A percentile compares a stretch with the other conserved stretches of the same genome.
phyloP scores from a whole-genome alignment of 2,113 vertebrate genomes.

The Centropus bengalensis region DNA sequence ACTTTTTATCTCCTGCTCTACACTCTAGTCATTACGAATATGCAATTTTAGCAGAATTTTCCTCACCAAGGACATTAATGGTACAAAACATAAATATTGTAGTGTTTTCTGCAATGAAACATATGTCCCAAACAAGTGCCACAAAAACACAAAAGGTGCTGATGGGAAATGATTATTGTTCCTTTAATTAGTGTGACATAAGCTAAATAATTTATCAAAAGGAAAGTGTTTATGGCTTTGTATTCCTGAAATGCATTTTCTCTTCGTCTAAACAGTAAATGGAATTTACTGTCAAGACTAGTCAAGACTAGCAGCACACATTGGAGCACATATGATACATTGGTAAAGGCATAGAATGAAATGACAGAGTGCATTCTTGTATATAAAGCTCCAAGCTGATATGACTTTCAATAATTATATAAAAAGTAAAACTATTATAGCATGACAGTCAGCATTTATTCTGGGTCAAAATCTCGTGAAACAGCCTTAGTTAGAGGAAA shows the following conservation, averaged over 20 bases:
- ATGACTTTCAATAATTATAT: neutral
- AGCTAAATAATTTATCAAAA: neutral
- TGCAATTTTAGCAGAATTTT: neutral
- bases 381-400: neutral
- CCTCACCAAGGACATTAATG: neutral
- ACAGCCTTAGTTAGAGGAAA: neutral
- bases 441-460: neutral
- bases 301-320: neutral
- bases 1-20: neutral
- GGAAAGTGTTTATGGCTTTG: neutral
- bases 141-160: neutral
- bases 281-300: too few relatives aligned
- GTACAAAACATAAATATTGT: neutral
- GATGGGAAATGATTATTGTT: neutral
- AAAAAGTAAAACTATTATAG: neutral
- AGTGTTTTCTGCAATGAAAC: neutral
- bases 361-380: neutral
- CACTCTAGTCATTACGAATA: neutral
- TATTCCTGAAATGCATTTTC: neutral
- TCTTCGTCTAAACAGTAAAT: neutral
- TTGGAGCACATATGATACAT: neutral
- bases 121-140: neutral
- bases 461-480: neutral
- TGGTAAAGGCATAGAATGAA: neutral
- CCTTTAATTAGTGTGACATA: neutral